Percentiles rank a stretch among this genome's conserved stretches.
Conservation (phyloP, 1,140 invertebrate species). For the Arion vulgaris region DNA sequence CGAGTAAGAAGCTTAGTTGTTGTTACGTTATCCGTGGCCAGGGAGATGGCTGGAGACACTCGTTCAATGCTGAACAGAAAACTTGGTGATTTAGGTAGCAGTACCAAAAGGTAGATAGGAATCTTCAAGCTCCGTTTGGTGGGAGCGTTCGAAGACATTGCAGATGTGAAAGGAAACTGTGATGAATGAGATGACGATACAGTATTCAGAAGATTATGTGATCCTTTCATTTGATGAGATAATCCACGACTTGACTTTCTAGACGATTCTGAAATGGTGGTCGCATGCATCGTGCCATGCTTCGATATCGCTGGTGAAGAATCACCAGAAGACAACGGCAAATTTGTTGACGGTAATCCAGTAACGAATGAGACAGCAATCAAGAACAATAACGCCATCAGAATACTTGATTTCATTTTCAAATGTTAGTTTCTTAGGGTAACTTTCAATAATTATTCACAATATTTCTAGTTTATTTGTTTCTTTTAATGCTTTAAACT, state of each 20-base stretch:
- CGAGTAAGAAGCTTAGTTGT: slow-evolving; percentile 29
- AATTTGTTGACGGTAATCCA: neutral
- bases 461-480: too few relatives aligned
- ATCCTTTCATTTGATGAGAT: neutral
- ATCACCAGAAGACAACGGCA: neutral
- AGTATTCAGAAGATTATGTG: neutral
- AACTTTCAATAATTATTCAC: too few relatives aligned
- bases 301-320: neutral
- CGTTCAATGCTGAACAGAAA: slow-evolving; percentile 52
- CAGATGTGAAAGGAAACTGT: neutral
- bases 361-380: neutral
- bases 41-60: slow-evolving; percentile 53
- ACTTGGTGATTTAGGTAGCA: slow-evolving; percentile 45
- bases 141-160: neutral
- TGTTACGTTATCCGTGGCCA: slow-evolving; percentile 54
- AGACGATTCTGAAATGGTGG: neutral
- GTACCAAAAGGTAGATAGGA: slow-evolving; percentile 46
- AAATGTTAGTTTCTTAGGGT: neutral
- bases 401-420: neutral
- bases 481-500: too few relatives aligned
- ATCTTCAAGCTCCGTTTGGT: neutral
- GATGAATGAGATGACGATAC: neutral
- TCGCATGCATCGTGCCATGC: neutral
- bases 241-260: neutral
- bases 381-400: neutral